Evolutionary conservation across 2,113 vertebrate species (phyloP).

Genomic region (Apodemus speciosus): DNA sequence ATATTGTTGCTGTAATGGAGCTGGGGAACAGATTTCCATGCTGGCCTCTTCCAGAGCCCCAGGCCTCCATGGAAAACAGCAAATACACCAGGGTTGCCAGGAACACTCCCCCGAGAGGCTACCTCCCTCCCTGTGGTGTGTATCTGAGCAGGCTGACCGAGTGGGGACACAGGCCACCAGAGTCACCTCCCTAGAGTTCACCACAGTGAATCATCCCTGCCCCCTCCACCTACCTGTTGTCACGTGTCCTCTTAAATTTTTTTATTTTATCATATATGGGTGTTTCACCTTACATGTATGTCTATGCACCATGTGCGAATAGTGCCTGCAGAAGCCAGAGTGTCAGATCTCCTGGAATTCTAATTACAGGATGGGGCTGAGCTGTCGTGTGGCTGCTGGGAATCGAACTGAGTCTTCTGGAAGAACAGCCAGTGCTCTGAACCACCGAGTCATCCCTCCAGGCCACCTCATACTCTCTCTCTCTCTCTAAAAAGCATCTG

Average conservation of each 20-base stretch:
- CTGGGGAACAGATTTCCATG: not conserved
- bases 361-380: not conserved
- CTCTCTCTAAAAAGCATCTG: not conserved
- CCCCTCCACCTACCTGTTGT: not conserved
- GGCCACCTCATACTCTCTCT: not conserved
- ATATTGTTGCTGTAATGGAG: not conserved
- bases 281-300: not conserved
- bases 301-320: not conserved
- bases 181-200: not conserved
- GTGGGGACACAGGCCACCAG: not conserved
- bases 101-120: not conserved
- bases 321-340: not conserved
- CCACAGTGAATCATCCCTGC: not conserved
- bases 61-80: not conserved
- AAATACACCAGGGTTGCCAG: not conserved
- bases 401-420: not conserved
- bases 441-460: not conserved
- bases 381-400: not conserved
- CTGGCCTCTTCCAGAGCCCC: not conserved
- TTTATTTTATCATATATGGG: no score
- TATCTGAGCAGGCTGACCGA: not conserved
- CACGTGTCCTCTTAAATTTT: not conserved
- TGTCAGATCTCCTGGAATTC: not conserved
- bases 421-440: not conserved
- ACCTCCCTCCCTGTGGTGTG: fast-evolving